Base-by-base conservation (phyloP, 2,888 invertebrate species). In the Muscina levida region DNA sequence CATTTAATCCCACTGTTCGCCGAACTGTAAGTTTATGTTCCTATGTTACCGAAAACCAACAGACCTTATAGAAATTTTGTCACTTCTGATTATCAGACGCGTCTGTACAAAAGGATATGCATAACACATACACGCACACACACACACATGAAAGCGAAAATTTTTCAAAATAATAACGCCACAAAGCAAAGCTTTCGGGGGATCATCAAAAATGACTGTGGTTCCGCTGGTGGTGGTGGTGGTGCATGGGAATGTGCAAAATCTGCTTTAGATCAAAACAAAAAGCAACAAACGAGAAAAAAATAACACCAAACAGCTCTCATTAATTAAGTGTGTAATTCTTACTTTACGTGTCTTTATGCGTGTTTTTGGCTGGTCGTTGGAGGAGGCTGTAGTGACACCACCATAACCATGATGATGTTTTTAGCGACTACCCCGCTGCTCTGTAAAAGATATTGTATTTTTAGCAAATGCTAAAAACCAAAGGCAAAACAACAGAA, bases 261-360 rank as follows among this genome's bases (percentile, higher is more conserved):
- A 62, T 71, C 48, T 68, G 71, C 51, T 70, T 79, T 72, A 83
- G 81, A 83, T 83, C 83, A 84, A 82, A 87, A 31, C 87, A 87
- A n/a, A n/a, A n/a, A n/a, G n/a, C n/a, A n/a, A n/a, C n/a, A n/a
- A n/a, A n/a, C n/a, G n/a, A n/a, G n/a, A n/a, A n/a, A n/a, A n/a
- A n/a, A n/a, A n/a, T n/a, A n/a, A n/a, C n/a, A n/a, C n/a, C n/a
- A n/a, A n/a, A n/a, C n/a, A 86, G 86, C 85, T 84, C 87, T 87
- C 88, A 88, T 88, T 88, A 88, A 88, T 88, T 88, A 88, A 88
- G 88, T 88, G 88, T 88, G 87, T 88, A 88, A 88, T 88, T 84
- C 86, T 72, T 77, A 72, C 31, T 70, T 79, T 79, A 80, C 82
- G 78, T 83, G 31, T 46, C 48, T 39, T 72, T 65, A 26, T 71